These are phyloP conservation scores for Cosmorhoe ocellata DNA, from an alignment of 2,888 invertebrate species.

Conservation along the genomic window DNA sequence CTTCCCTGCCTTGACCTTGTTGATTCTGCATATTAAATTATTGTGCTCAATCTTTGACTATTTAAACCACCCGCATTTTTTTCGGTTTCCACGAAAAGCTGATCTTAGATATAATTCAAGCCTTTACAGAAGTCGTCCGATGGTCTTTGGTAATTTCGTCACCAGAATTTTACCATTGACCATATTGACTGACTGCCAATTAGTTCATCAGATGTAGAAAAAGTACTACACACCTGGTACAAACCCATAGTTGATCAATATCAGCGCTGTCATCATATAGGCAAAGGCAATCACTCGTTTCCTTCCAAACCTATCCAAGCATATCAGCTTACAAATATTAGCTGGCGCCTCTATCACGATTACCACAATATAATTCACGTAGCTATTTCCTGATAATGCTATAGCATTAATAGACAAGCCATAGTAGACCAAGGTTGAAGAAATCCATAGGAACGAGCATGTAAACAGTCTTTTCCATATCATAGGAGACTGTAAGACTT, in stretches of 20 bases:
- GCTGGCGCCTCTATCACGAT: constrained; percentile 88
- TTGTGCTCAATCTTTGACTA: no score
- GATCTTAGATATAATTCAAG: no score
- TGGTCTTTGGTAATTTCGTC: no score
- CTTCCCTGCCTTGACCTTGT: no score
- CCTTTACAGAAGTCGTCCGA: no score
- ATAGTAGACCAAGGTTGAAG: constrained; percentile 90
- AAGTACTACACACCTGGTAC: constrained; percentile 75
- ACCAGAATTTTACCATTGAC: no score
- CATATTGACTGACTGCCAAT: neutral
- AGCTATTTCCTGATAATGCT: constrained; percentile 88
- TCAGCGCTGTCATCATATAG: constrained; percentile 84
- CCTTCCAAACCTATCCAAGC: constrained; percentile 85
- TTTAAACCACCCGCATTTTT: no score
- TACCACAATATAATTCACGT: constrained; percentile 87
- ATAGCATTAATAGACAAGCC: constrained; percentile 91
- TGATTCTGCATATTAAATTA: no score
- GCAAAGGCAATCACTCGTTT: constrained; percentile 84
- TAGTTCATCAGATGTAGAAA: no score
- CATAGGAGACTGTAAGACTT: constrained; percentile 69
- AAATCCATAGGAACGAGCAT: constrained; percentile 89
- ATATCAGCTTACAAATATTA: constrained; percentile 84
- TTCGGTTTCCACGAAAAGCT: no score
- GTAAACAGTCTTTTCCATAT: constrained; percentile 84
- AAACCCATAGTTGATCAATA: constrained; percentile 84